A percentile compares a stretch with the other conserved stretches of the same genome.
phyloP scores from a whole-genome alignment of 1,140 invertebrate genomes.

The Condylostylus longicornis region DNA sequence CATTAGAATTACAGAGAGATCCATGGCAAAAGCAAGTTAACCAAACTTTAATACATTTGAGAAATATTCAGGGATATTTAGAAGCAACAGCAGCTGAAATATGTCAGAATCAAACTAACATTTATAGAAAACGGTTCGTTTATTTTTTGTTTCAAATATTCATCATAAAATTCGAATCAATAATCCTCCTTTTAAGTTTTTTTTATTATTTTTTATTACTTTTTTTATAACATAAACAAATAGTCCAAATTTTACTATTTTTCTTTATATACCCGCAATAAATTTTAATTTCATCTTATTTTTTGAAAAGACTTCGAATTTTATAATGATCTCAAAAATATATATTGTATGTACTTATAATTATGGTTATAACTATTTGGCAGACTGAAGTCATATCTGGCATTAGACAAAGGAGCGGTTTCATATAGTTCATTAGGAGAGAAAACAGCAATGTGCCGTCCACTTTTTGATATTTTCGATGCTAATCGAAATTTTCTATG shows the following conservation, averaged over 20 bases:
- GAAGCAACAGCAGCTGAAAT: constrained; percentile 56
- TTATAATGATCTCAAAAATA: constrained; percentile 5
- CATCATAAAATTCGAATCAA: too few species aligned
- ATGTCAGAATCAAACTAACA: constrained; percentile 35
- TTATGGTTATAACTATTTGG: constrained; percentile 25
- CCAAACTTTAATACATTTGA: constrained; percentile 53
- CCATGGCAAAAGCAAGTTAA: constrained; percentile 45
- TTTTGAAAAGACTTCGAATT: background rate
- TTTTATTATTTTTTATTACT: constrained; percentile 12
- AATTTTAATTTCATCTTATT: background rate
- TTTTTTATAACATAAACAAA: too few species aligned
- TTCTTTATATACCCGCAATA: background rate
- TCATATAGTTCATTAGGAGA: constrained; percentile 41
- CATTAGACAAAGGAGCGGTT: constrained; percentile 50
- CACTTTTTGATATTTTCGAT: constrained; percentile 53
- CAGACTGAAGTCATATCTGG: constrained; percentile 45
- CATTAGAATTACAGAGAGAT: constrained; percentile 51
- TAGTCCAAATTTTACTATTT: too few species aligned
- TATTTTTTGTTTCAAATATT: background rate
- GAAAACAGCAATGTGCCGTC: constrained; percentile 50
- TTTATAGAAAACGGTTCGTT: constrained; percentile 30
- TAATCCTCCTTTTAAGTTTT: too few species aligned
- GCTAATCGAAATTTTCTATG: constrained; percentile 48
- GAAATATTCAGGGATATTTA: constrained; percentile 57
- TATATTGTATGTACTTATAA: constrained; percentile 4